These are phyloP conservation scores for Trichogramma pretiosum DNA, from an alignment of 1,140 invertebrate species.

Conservation along the genomic window DNA sequence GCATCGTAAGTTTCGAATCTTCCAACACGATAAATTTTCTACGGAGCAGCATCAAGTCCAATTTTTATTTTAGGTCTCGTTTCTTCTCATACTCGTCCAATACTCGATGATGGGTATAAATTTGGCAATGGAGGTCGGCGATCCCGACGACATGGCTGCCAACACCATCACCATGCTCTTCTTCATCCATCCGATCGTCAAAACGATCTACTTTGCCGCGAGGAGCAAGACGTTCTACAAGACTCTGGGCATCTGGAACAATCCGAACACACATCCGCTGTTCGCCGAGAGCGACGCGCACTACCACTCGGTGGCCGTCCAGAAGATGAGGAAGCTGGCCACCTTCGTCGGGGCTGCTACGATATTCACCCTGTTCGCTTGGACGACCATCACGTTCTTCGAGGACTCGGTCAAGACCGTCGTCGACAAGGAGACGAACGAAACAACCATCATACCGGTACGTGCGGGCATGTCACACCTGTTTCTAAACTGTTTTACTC, in stretches of 20 bases:
- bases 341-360: conserved; percentile 58
- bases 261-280: conserved; percentile 70
- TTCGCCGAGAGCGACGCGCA: conserved; percentile 73
- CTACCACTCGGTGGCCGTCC: conserved; percentile 63
- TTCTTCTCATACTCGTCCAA: conserved; percentile 56
- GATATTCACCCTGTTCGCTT: conserved; percentile 50
- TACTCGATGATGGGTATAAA: conserved; percentile 58
- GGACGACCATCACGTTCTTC: conserved; percentile 69
- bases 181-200: conserved; percentile 68
- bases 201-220: conserved; percentile 62
- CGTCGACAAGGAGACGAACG: conserved; percentile 62
- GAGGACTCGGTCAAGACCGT: conserved; percentile 62
- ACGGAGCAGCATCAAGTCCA: too few relatives aligned
- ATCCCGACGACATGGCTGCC: conserved; percentile 69
- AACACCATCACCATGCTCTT: conserved; percentile 75
- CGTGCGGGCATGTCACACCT: neutral
- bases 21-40: too few relatives aligned
- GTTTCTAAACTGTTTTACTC: neutral
- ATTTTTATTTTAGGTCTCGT: conserved; percentile 48
- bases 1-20: conserved; percentile 32
- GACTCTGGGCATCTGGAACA: conserved; percentile 68
- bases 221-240: conserved; percentile 68
- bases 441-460: conserved; percentile 55
- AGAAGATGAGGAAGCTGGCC: conserved; percentile 66
- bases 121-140: conserved; percentile 60